Percentiles rank a stretch among this genome's conserved stretches.
Conservation (phyloP, 2,888 invertebrate genomes). For the Drosophila algonquin region DNA sequence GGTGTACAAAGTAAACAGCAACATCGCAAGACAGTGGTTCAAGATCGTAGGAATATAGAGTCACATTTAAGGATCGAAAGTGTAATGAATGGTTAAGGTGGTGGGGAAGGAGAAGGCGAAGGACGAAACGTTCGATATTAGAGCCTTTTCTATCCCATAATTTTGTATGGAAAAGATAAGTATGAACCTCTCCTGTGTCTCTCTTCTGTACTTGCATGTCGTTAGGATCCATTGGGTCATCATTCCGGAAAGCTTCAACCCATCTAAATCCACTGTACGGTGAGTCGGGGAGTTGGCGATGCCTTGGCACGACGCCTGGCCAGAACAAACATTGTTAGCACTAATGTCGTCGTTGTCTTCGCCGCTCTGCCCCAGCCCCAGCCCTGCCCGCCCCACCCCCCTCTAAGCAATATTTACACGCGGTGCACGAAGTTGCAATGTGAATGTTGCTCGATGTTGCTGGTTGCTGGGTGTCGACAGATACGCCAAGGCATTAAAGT, state of each 20-base stretch:
- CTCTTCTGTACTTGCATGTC: background rate
- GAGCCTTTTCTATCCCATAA: background rate
- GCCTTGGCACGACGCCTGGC: conserved; percentile 51
- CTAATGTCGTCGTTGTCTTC: conserved; percentile 61
- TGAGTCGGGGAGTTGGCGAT: conserved; percentile 29
- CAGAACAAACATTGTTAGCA: conserved; percentile 81
- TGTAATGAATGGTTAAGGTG: too few relatives aligned
- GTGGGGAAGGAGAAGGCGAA: too few relatives aligned
- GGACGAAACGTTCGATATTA: background rate
- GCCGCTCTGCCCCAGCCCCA: conserved; percentile 9
- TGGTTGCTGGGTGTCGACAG: conserved; percentile 68
- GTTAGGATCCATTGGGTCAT: background rate
- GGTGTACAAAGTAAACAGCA: conserved; percentile 72
- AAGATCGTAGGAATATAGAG: background rate
- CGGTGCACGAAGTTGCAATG: conserved; percentile 80
- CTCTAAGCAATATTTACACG: conserved; percentile 70
- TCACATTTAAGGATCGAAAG: background rate
- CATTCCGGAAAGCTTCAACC: background rate
- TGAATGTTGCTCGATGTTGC: conserved; percentile 56
- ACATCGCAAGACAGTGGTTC: conserved; percentile 38
- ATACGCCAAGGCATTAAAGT: conserved; percentile 71
- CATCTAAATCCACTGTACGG: conserved; percentile 12
- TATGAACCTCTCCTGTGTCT: too few relatives aligned
- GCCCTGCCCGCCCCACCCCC: conserved; percentile 4
- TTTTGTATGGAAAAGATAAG: background rate